These are phyloP conservation scores for Pan troglodytes DNA, from an alignment of 2,113 vertebrate species.

Conservation along the genomic window DNA sequence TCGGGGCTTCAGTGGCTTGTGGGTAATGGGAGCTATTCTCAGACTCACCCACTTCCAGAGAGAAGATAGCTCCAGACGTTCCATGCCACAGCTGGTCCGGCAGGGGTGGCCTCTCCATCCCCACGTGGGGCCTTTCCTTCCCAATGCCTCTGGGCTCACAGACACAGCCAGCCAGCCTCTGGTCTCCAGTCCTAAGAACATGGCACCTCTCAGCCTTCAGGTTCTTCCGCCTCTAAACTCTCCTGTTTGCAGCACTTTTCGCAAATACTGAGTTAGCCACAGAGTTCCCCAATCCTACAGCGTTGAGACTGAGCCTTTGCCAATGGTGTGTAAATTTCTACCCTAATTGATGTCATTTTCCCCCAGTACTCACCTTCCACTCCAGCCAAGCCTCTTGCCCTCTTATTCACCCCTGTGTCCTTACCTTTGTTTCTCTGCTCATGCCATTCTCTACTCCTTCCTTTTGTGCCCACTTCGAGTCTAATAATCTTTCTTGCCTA, in stretches of 20 bases:
- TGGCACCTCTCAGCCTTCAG: not conserved
- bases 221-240: not conserved
- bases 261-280: not conserved
- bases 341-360: not conserved
- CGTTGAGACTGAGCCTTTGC: not conserved
- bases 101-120: not conserved
- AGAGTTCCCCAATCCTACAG: not conserved
- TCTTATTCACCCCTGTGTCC: not conserved
- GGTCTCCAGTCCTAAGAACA: not conserved
- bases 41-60: not conserved
- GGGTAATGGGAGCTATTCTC: not conserved
- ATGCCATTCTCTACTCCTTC: not conserved
- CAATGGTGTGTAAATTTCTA: rapidly evolving
- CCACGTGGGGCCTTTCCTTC: not conserved
- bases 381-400: not conserved
- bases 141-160: not conserved
- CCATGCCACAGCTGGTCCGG: not conserved
- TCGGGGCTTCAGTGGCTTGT: not conserved
- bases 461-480: not conserved
- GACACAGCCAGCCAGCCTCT: not conserved
- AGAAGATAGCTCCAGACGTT: not conserved
- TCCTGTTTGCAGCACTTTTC: not conserved
- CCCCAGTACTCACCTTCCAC: not conserved
- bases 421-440: not conserved
- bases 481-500: not conserved